These are phyloP conservation scores for Lithobates sylvaticus DNA, from an alignment of 2,797 vertebrate genomes.

Conservation along the genomic window DNA sequence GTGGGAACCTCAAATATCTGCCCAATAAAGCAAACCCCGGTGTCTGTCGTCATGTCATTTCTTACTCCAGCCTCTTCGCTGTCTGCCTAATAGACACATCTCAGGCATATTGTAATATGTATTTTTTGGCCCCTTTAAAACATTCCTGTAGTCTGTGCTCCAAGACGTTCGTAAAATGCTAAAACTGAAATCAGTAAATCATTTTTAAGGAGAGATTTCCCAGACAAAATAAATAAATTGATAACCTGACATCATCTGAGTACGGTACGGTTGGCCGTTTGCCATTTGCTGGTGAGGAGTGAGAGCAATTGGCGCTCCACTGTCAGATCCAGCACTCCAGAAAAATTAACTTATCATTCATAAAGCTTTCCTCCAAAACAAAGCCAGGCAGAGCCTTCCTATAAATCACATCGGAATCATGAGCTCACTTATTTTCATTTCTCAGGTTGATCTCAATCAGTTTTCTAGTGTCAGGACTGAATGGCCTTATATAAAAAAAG, in stretches of 20 bases:
- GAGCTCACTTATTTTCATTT: conserved; percentile 20
- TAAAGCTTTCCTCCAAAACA: conserved; percentile 52
- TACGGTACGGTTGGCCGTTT: conserved; percentile 62
- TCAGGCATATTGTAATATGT: conserved; percentile 16
- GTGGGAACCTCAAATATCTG: no score
- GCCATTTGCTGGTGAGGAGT: conserved; percentile 55
- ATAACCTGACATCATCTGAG: conserved; percentile 66
- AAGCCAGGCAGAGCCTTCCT: conserved; percentile 65
- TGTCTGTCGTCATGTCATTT: neutral
- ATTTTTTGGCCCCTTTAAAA: conserved; percentile 25
- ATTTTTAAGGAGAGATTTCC: conserved; percentile 59
- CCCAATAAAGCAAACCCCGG: no score
- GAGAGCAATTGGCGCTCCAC: conserved; percentile 64
- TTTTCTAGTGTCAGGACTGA: neutral
- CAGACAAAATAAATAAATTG: conserved; percentile 70
- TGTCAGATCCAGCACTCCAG: conserved; percentile 62
- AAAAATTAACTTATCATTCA: conserved; percentile 70
- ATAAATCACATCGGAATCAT: conserved; percentile 55
- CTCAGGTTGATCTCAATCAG: conserved; percentile 25
- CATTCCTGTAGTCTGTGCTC: conserved; percentile 13
- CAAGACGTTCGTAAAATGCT: conserved; percentile 61
- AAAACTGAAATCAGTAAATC: conserved; percentile 66
- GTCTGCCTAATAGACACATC: conserved; percentile 14
- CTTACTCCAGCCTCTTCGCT: neutral
- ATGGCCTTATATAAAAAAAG: neutral